Evolutionary conservation across 2,797 vertebrate species (phyloP).

Genomic region (Xenopus petersii): DNA sequence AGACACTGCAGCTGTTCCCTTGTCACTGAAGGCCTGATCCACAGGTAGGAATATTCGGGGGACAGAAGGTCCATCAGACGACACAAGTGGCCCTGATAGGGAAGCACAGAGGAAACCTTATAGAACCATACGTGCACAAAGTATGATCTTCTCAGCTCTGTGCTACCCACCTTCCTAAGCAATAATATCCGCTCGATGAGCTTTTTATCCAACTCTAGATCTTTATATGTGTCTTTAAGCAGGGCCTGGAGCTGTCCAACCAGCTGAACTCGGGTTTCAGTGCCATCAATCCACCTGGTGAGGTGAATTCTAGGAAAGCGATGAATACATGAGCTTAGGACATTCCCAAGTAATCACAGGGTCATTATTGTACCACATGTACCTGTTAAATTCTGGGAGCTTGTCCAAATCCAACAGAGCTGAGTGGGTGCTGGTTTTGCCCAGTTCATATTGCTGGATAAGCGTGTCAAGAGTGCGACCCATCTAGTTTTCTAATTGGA

Average conservation of each 20-base stretch:
- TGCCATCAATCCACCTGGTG: constrained; percentile 64
- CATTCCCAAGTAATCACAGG: background rate
- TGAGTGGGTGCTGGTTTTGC: constrained; percentile 83
- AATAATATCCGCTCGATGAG: constrained; percentile 78
- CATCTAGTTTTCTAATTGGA: constrained; percentile 71
- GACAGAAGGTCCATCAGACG: constrained; percentile 75
- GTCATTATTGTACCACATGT: background rate
- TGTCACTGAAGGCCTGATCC: constrained; percentile 78
- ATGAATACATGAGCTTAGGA: background rate
- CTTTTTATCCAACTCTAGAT: constrained; percentile 62
- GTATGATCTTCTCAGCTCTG: too few species aligned
- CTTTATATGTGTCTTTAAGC: constrained; percentile 64
- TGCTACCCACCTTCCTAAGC: constrained; percentile 76
- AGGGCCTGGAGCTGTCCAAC: constrained; percentile 69
- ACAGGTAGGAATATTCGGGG: constrained; percentile 77
- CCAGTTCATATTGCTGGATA: constrained; percentile 78
- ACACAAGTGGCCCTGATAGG: constrained; percentile 76
- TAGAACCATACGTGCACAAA: too few species aligned
- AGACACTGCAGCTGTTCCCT: constrained; percentile 71
- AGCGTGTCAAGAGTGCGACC: constrained; percentile 83
- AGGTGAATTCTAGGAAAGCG: constrained; percentile 78
- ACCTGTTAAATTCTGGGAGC: constrained; percentile 89
- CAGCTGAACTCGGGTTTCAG: constrained; percentile 63
- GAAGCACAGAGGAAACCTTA: background rate
- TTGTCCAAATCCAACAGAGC: constrained; percentile 86